Evolutionary conservation across 2,888 invertebrate genomes (phyloP), one percentile per base, ranked within the genome.

Genomic region (Eupithecia subumbrata): DNA sequence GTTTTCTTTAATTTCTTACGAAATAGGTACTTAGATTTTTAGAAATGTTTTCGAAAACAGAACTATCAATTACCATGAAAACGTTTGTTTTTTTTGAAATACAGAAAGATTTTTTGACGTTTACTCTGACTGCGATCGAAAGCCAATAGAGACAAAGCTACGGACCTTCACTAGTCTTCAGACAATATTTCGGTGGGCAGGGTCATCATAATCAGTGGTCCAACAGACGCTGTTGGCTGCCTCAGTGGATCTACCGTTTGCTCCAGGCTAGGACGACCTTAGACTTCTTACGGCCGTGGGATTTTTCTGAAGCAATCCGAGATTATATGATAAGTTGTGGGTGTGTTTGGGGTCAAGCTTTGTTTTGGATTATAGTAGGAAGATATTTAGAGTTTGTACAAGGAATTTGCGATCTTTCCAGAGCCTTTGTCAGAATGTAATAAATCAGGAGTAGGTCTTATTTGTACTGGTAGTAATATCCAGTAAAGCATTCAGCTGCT

Each of bases 231-330:
- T 82, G 81, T 70, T 87, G 78, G 93, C 94, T 94, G 94, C 93
- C 93, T 91, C 91, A 92, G 92, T 87, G 88, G 91, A 88, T 94
- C 93, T 93, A 93, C 94, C 84, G 94, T 94, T 93, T 92, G 94
- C 94, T 94, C 86, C 89, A 87, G 94, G 94, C 94, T 91, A 94
- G 85, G 85, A 89, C 84, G 87, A 91, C 90, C 91, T 92, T 88
- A 85, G 88, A 88, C 90, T 91, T 60, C 60, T 60, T 60, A 60
- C 84, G 89, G 91, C 89, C 93, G 94, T 94, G 94, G 92, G 94
- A 94, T 89, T 90, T 89, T 90, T 78, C 83, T 84, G 82, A 82
- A 82, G 82, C 81, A 81, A 81, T 77, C 84, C 71, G 81, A 89
- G 90, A 89, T 88, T 87, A 63, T 87, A 89, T 89, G 89, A 90